A percentile compares a stretch with the other conserved stretches of the same genome.
Evolutionary conservation across 2,113 vertebrate species (phyloP).

Genomic region (Larimichthys polyactis): DNA sequence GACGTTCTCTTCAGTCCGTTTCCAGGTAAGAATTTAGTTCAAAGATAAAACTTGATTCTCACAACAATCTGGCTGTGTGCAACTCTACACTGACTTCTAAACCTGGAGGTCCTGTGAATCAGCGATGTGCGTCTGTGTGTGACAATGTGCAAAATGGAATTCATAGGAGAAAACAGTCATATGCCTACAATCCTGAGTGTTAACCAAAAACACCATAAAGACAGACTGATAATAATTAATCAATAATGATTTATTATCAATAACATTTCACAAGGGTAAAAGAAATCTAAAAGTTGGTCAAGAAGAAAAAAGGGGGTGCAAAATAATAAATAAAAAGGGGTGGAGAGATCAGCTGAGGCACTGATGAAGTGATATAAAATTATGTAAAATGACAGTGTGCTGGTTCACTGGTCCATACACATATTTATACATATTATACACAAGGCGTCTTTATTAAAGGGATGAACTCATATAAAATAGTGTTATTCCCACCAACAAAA

Average conservation of each 20-base stretch:
- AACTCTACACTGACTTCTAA: too few species aligned
- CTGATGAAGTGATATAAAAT: conserved; percentile 43
- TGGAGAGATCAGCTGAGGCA: conserved; percentile 20
- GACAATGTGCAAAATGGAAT: too few species aligned
- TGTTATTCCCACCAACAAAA: conserved; percentile 29
- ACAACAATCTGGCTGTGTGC: too few species aligned
- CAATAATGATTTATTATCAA: conserved; percentile 74
- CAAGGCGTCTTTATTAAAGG: conserved; percentile 26
- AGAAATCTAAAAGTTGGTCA: conserved; percentile 61
- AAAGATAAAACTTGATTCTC: too few species aligned
- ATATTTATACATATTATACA: conserved; percentile 55
- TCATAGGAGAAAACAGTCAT: too few species aligned
- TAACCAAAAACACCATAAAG: not conserved
- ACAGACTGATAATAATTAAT: conserved; percentile 41
- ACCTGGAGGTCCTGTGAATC: too few species aligned
- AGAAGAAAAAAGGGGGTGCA: conserved; percentile 15
- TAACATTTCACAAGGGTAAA: conserved; percentile 59
- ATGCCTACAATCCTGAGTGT: not conserved
- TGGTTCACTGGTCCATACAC: not conserved
- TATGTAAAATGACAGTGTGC: conserved; percentile 49
- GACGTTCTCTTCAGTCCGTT: too few species aligned
- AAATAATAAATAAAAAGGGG: conserved; percentile 69
- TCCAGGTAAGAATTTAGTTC: too few species aligned
- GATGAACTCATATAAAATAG: conserved; percentile 27
- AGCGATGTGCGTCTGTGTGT: too few species aligned